phyloP scores from a whole-genome alignment of 2,888 invertebrate species.

The Agrotis ipsilon region DNA sequence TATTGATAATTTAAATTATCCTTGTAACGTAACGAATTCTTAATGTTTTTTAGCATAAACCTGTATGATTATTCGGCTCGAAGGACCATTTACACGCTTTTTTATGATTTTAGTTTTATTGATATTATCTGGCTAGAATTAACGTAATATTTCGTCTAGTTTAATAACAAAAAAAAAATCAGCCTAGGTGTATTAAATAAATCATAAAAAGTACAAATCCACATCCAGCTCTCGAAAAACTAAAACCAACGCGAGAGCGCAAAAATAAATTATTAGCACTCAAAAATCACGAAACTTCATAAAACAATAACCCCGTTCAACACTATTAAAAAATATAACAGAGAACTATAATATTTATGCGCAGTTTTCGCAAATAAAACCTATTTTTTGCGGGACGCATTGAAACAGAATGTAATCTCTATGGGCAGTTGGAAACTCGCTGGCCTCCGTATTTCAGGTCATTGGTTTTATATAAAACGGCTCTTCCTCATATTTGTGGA shows the following conservation, averaged over 20 bases:
- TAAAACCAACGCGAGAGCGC: background rate
- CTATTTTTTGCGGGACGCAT: constrained; percentile 69
- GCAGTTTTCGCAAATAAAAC: constrained; percentile 59
- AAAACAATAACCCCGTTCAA: constrained; percentile 56
- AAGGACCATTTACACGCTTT: background rate
- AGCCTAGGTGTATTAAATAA: background rate
- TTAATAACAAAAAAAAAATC: background rate
- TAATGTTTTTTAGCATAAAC: no score
- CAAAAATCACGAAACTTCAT: constrained; percentile 31
- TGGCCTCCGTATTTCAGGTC: constrained; percentile 74
- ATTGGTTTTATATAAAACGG: constrained; percentile 74
- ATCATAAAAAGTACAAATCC: background rate
- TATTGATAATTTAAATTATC: no score
- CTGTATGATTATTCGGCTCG: constrained; percentile 5
- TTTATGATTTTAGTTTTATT: background rate
- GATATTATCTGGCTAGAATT: background rate
- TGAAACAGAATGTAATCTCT: constrained; percentile 73
- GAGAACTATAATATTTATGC: constrained; percentile 57
- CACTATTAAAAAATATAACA: constrained; percentile 53
- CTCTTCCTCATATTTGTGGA: constrained; percentile 68
- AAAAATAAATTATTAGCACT: constrained; percentile 32
- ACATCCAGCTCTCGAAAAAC: constrained; percentile 1
- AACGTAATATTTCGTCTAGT: background rate
- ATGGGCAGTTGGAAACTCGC: constrained; percentile 71
- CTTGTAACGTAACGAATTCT: no score